Percentiles rank a stretch among this genome's conserved stretches.
Conservation (phyloP, 2,113 vertebrate genomes). For the Podarcis cretensis region DNA sequence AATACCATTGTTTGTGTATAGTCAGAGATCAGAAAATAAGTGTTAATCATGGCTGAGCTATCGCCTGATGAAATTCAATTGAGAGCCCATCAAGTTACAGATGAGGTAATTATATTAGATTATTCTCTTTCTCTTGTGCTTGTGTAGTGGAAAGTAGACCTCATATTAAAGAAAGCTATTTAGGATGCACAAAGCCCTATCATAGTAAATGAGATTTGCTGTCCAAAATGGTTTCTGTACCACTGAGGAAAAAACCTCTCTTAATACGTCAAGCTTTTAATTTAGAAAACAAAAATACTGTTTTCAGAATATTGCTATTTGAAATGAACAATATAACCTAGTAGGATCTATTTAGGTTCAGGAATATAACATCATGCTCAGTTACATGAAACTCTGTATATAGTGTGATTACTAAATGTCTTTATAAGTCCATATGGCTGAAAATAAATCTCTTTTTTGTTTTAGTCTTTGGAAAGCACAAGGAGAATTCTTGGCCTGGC, state of each 20-base stretch:
- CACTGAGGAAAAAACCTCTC: not conserved
- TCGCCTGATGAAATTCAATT: conserved; percentile 87
- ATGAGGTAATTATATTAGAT: conserved; percentile 84
- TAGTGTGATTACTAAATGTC: not conserved
- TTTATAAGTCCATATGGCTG: not conserved
- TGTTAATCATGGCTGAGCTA: conserved; percentile 88
- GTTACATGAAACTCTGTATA: not conserved
- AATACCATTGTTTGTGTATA: not conserved
- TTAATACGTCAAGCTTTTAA: not conserved
- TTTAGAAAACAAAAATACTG: not conserved
- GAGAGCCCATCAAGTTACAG: conserved; percentile 91
- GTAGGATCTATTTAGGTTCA: not conserved
- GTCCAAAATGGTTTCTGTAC: not conserved
- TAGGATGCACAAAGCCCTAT: not conserved
- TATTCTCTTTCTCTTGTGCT: not conserved
- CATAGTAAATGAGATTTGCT: not conserved
- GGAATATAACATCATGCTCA: not conserved
- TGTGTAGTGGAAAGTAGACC: not conserved
- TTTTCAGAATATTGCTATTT: not conserved
- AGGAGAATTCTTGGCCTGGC: conserved; percentile 92
- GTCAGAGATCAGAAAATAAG: conserved; percentile 38
- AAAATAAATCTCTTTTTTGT: conserved; percentile 40
- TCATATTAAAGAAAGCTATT: not conserved
- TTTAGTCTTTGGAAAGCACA: conserved; percentile 96
- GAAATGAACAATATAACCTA: not conserved